Percentiles rank a stretch among this genome's conserved stretches.
phyloP scores from a whole-genome alignment of 2,797 vertebrate species.

The Mareca penelope region DNA sequence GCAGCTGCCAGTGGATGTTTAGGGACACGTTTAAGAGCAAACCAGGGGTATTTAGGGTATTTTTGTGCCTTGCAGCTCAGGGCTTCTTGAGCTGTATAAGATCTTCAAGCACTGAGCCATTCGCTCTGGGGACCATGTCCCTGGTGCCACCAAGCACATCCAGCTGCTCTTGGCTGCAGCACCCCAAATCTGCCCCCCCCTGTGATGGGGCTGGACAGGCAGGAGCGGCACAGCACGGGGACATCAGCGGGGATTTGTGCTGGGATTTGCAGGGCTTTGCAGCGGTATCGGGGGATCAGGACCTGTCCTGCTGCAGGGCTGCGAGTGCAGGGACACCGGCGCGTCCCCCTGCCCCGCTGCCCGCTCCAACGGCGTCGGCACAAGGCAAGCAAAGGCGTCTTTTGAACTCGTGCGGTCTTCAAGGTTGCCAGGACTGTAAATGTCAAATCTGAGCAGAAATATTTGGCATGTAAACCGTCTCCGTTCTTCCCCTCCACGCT shows the following conservation, averaged over 20 bases:
- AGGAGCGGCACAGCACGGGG: fast-evolving
- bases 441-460: slow-evolving; percentile 51
- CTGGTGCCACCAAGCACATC: background rate
- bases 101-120: background rate
- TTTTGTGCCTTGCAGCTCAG: background rate
- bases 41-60: background rate
- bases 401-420: background rate
- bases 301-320: fast-evolving
- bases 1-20: background rate
- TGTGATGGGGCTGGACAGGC: background rate
- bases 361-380: background rate
- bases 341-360: background rate
- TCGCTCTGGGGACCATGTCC: background rate
- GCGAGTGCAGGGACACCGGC: fast-evolving
- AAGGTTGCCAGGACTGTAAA: slow-evolving; percentile 47
- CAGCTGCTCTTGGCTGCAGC: background rate
- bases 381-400: background rate
- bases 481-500: background rate
- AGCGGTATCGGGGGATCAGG: background rate
- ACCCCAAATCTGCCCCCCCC: background rate
- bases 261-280: background rate
- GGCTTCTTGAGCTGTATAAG: background rate
- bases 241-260: background rate
- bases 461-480: background rate
- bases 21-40: background rate